phyloP scores from a whole-genome alignment of 2,113 vertebrate genomes.

The Oenanthe melanoleuca region DNA sequence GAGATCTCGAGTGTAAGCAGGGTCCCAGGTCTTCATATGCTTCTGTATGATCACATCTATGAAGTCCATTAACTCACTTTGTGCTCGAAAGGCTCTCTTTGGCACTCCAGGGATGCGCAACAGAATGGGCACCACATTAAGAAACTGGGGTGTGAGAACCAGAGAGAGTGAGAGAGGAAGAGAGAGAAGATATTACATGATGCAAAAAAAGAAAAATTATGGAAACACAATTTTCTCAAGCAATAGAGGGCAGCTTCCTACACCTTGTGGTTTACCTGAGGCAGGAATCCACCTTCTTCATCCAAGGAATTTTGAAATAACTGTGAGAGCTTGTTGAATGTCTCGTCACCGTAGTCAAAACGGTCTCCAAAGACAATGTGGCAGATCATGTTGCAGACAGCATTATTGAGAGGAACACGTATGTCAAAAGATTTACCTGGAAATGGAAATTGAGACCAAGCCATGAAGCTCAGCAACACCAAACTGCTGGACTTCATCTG shows the following conservation, averaged over 20 bases:
- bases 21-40: slow-evolving; percentile 50
- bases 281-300: background rate
- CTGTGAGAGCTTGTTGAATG: slow-evolving; percentile 27
- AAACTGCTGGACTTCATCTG: background rate
- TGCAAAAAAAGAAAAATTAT: background rate
- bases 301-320: background rate
- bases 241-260: background rate
- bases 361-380: slow-evolving; percentile 48
- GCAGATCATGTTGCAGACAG: slow-evolving; percentile 68
- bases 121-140: slow-evolving; percentile 42
- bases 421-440: slow-evolving; percentile 66
- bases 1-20: slow-evolving; percentile 40
- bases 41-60: background rate
- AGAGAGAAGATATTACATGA: background rate
- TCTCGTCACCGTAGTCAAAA: slow-evolving; percentile 62
- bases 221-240: background rate
- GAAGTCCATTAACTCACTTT: background rate
- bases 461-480: background rate
- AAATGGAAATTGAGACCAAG: background rate
- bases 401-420: background rate
- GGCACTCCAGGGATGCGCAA: slow-evolving; percentile 52
- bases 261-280: slow-evolving; percentile 47
- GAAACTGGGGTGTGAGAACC: slow-evolving; percentile 45
- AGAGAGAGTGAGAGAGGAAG: background rate
- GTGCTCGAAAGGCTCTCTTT: background rate